Conservation (phyloP, 2,113 vertebrate species). For the Psephotus haematonotus region DNA sequence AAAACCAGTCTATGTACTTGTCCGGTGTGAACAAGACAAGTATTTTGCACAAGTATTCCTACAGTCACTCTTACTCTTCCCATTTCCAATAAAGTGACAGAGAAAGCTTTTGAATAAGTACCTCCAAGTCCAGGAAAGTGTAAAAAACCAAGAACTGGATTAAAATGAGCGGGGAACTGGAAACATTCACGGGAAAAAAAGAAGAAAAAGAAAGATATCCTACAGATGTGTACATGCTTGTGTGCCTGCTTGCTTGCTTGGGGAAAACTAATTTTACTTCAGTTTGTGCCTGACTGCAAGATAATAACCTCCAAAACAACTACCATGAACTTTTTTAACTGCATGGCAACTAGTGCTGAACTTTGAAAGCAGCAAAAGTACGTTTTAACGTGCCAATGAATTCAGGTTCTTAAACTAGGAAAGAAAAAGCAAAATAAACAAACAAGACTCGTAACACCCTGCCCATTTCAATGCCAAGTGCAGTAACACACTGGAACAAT, state of each 20-base stretch:
- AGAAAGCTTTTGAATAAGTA: neutral
- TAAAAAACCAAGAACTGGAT: neutral
- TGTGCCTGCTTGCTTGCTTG: neutral
- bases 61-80: neutral
- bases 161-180: neutral
- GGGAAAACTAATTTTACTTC: neutral
- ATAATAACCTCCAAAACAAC: neutral
- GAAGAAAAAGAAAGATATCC: neutral
- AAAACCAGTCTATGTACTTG: neutral
- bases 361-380: neutral
- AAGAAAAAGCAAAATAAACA: neutral
- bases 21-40: neutral
- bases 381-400: neutral
- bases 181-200: neutral
- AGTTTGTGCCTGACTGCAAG: neutral
- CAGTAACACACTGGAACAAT: neutral
- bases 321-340: neutral
- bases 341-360: neutral
- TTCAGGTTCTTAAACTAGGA: neutral
- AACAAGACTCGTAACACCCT: neutral
- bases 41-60: neutral
- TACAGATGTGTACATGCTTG: rapidly evolving
- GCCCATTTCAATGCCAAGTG: neutral
- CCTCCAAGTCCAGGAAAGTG: neutral
- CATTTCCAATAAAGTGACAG: neutral